These are phyloP conservation scores for Cyanistes caeruleus DNA, from an alignment of 2,113 vertebrate genomes.

Conservation along the genomic window DNA sequence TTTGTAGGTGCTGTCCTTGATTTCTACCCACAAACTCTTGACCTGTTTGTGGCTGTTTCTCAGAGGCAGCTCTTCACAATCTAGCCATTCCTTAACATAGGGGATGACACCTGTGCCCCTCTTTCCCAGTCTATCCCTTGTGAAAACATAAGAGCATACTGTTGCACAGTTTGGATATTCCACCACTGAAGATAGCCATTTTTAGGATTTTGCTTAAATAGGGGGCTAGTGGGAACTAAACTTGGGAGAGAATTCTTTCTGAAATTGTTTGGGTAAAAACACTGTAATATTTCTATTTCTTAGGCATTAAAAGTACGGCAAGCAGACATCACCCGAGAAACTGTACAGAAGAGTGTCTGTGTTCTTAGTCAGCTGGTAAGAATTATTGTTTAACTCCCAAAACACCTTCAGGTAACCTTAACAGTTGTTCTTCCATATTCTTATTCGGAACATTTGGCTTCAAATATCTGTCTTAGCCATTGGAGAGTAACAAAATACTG, in stretches of 20 bases:
- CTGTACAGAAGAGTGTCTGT: conserved; percentile 98
- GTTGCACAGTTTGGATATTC: background rate
- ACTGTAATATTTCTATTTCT: conserved; percentile 12
- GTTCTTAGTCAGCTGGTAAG: conserved; percentile 97
- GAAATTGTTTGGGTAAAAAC: background rate
- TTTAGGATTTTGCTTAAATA: background rate
- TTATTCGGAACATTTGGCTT: background rate
- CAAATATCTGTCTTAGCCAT: background rate
- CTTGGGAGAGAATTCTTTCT: background rate
- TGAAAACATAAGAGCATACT: background rate
- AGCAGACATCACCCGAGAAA: conserved; percentile 96
- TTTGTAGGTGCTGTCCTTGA: background rate
- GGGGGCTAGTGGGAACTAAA: background rate
- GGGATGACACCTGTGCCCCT: fast-evolving
- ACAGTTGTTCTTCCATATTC: background rate
- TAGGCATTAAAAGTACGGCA: conserved; percentile 94
- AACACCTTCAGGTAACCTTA: background rate
- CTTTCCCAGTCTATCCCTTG: background rate
- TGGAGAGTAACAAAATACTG: background rate
- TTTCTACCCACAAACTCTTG: background rate
- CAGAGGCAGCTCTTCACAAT: background rate
- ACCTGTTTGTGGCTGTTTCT: background rate
- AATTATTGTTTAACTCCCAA: background rate
- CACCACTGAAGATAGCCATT: background rate
- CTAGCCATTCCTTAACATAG: background rate